Evolutionary conservation across 1,140 invertebrate genomes (phyloP), one percentile per base, ranked within the genome.

Genomic region (Eciton burchellii): DNA sequence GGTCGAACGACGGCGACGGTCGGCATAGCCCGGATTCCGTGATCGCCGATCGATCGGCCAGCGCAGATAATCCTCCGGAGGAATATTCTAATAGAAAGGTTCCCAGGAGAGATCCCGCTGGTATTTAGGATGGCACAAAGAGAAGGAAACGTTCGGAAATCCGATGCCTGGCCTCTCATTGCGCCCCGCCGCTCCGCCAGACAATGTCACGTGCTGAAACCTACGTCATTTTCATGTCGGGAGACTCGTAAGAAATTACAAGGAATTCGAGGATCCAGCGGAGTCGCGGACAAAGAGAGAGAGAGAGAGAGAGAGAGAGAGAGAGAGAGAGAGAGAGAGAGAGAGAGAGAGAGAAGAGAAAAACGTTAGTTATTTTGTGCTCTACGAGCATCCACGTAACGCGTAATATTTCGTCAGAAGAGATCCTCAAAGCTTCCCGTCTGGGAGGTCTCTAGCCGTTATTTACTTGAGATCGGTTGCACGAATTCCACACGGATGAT

Each of bases 51-150:
- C 74, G 63, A 68, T 68, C 63, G 57, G 21, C 12, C 21, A 77
- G 41, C 35, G 35, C 63, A 70, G 74, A 79, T 79, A 79, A 79
- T 79, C 63, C 52, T 45, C 21, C 5, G 12, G 24, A 56, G 52
- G 74, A 79, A 79, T 79, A 79, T 79, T 79, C 68, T 79, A 79
- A 70, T 79, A 54, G 74, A 45, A 56, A 68, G 74, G 49, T 79
- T 79, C 63, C 47, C 49, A 52, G 26, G 8, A 45, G 16, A 43
- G 5, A 65, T 21, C 47, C 52, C 41, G 35, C 49, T 45, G 63
- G 26, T 68, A 52, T 79, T 79, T 45, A 43, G 35, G 62, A 77
- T 57, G 74, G 5, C 56, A 77, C 35, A 79, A 68, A 79, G 35
- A 79, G 11, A 45, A 57, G 63, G 74, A 77, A 77, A 77, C 35